Base-by-base conservation (phyloP, 2,797 vertebrate species). In the Enteromius argenteus region DNA sequence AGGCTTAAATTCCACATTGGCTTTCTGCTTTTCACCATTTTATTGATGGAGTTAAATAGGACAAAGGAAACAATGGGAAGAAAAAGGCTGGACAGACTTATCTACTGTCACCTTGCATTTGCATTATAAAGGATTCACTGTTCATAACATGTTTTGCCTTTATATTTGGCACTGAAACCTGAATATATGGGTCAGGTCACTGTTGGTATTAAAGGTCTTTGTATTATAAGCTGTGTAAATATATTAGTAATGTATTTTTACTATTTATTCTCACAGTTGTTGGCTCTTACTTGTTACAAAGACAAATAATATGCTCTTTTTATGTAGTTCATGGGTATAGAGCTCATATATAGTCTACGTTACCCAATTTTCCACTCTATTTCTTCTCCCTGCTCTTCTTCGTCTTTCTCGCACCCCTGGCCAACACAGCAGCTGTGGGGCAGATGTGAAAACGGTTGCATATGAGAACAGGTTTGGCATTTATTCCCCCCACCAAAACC, bases 401-500 rank as follows among this genome's bases (percentile, higher is more conserved):
- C n/a, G 4, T 81, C 32, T 74, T 30, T 71, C 49, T 67, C 35
- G 13, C 49, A 51, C 44, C 27, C 53, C 30, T 46, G 74, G 51
- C 75, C 75, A 71, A 67, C 53, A 23, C 53, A 71, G 81, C 87
- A 86, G 86, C 88, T 87, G 88, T 81, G 68, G 44, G 83, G 79
- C 86, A 89, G 84, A 89, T 87, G 88, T 89, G 80, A 30, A 86
- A 81, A 86, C 80, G 39, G 78, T 81, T 84, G 44, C 69, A 66
- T 53, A 60, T 81, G 67, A 67, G 85, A 87, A 80, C 56, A 75
- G 62, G 35, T 89, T 86, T 87, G 81, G 67, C 76, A 79, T 81
- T 64, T 73, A 46, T 83, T 32, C 39, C 3, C n/a, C 37, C 68
- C 32, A 83, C 79, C 68, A 60, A 39, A 73, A 79, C 83, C 83